Conservation (phyloP, 2,113 vertebrate species). For the Corythaixoides concolor region DNA sequence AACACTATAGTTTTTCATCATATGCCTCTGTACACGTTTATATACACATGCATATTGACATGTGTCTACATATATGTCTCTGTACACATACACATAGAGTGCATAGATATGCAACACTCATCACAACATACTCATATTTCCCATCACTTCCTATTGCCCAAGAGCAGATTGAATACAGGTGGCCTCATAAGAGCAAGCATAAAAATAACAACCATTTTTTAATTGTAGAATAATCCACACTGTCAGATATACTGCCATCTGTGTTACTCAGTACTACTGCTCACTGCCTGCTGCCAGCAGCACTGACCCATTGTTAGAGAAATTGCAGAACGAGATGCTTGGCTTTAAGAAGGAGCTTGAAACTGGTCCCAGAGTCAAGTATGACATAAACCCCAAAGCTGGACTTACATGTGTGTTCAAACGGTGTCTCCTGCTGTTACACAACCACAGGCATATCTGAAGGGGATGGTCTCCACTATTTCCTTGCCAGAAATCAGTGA, state of each 20-base stretch:
- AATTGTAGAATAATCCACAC: slow-evolving; percentile 65
- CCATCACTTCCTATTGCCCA: background rate
- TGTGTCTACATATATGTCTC: background rate
- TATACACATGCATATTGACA: background rate
- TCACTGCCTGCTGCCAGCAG: slow-evolving; percentile 63
- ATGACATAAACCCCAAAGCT: slow-evolving; percentile 57
- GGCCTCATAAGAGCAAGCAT: slow-evolving; percentile 63
- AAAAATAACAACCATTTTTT: slow-evolving; percentile 71
- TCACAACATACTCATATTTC: background rate
- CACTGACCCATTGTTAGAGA: slow-evolving; percentile 32
- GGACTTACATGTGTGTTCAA: background rate
- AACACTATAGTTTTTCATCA: background rate
- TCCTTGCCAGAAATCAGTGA: slow-evolving; percentile 31
- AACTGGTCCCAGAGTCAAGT: slow-evolving; percentile 62
- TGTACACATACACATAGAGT: background rate
- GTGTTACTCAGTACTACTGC: slow-evolving; percentile 61
- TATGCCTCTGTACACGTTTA: background rate
- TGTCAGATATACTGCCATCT: slow-evolving; percentile 74
- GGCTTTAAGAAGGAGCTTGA: slow-evolving; percentile 58
- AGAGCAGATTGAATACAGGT: slow-evolving; percentile 62
- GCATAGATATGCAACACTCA: background rate
- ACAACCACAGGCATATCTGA: slow-evolving; percentile 30
- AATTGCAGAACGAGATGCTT: slow-evolving; percentile 53
- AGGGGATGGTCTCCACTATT: background rate
- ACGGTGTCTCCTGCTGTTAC: slow-evolving; percentile 18